phyloP scores from a whole-genome alignment of 2,797 vertebrate genomes.

The Columba guinea region DNA sequence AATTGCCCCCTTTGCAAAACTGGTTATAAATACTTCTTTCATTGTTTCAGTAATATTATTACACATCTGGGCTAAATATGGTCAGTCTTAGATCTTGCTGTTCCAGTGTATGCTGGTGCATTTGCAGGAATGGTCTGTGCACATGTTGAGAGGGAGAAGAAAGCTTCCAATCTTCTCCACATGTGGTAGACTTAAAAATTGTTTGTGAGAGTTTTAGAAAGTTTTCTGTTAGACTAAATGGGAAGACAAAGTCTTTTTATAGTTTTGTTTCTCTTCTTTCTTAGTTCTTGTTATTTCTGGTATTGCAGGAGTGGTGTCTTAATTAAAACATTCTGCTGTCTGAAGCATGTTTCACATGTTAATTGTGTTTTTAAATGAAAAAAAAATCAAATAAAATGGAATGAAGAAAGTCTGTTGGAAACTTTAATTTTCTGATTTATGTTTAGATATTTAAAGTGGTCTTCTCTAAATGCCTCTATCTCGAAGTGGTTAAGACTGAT shows the following conservation, averaged over 20 bases:
- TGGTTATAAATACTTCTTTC: not conserved
- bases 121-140: not conserved
- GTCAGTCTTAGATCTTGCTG: not conserved
- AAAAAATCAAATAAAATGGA: not conserved
- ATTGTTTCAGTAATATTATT: not conserved
- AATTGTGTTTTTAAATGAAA: not conserved
- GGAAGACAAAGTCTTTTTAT: conserved; percentile 21
- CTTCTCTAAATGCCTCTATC: not conserved
- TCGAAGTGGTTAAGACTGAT: not conserved
- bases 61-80: conserved; percentile 3
- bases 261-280: conserved; percentile 3
- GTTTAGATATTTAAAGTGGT: not conserved
- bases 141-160: not conserved
- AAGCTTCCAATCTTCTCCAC: not conserved
- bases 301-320: not conserved
- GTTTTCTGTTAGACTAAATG: not conserved
- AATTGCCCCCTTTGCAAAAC: not conserved
- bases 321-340: conserved; percentile 36
- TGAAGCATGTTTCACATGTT: conserved; percentile 4
- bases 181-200: not conserved
- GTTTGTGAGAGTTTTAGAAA: not conserved
- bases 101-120: not conserved
- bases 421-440: not conserved
- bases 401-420: not conserved
- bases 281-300: conserved; percentile 28